Percentiles rank a stretch among this genome's conserved stretches.
Evolutionary conservation across 64 coral and sea anemone genomes (phyloP).

Genomic region (Pocillopora damicornis): DNA sequence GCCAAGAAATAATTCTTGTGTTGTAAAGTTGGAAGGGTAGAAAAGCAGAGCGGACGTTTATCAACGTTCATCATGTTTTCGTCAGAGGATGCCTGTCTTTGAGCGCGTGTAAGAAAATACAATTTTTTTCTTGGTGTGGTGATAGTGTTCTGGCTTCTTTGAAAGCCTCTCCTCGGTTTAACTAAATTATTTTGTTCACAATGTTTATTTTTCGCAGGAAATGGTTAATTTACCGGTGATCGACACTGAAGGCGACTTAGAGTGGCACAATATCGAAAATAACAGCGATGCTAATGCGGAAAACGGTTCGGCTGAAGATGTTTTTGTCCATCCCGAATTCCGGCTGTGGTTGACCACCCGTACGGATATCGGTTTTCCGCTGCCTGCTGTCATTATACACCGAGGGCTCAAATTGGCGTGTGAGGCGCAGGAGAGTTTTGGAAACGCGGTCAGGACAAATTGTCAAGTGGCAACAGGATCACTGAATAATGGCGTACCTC

Average conservation of each 20-base stretch:
- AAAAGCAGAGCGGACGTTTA: too few relatives aligned
- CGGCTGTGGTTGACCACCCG: constrained; percentile 68
- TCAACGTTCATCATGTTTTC: too few relatives aligned
- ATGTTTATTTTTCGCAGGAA: background rate
- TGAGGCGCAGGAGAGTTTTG: constrained; percentile 54
- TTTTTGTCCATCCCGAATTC: constrained; percentile 61
- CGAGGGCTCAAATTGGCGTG: constrained; percentile 79
- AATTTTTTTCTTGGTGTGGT: too few relatives aligned
- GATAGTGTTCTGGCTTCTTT: too few relatives aligned
- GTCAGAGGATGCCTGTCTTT: too few relatives aligned
- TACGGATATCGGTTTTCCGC: constrained; percentile 44
- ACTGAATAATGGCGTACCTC: constrained; percentile 11
- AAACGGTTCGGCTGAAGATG: background rate
- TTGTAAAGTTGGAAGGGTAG: too few relatives aligned
- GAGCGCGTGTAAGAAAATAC: too few relatives aligned
- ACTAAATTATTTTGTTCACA: too few relatives aligned
- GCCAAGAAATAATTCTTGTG: too few relatives aligned
- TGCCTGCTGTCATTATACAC: constrained; percentile 78
- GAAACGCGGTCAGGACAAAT: constrained; percentile 30
- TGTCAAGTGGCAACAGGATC: constrained; percentile 33
- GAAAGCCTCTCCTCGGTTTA: too few relatives aligned
- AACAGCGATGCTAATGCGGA: background rate
- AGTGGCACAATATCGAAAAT: background rate
- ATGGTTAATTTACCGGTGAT: background rate
- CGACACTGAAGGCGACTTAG: background rate